These are phyloP conservation scores for Hipposideros larvatus DNA, from an alignment of 2,797 vertebrate genomes.

Conservation along the genomic window DNA sequence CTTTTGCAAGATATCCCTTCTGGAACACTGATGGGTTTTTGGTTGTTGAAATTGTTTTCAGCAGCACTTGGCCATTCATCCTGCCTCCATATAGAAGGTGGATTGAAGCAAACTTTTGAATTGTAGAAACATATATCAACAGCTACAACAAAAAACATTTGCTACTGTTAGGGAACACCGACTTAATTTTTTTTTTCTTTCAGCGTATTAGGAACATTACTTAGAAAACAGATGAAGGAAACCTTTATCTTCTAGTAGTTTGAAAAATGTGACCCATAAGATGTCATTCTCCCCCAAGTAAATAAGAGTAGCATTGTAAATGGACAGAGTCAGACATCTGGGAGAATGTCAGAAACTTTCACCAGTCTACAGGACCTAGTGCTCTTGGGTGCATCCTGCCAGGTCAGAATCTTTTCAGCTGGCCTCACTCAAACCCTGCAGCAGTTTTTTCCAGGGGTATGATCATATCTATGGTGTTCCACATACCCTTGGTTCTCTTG, in stretches of 20 bases:
- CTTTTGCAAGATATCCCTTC: constrained; percentile 45
- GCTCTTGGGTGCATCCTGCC: background rate
- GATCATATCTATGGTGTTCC: background rate
- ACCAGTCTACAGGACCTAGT: background rate
- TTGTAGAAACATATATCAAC: constrained; percentile 61
- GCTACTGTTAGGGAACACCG: background rate
- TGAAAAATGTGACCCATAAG: constrained; percentile 31
- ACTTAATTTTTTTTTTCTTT: background rate
- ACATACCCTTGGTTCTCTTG: background rate
- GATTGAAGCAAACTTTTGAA: constrained; percentile 65
- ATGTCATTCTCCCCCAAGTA: background rate
- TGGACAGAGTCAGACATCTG: background rate
- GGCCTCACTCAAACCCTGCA: too few species aligned
- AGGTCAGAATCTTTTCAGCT: background rate
- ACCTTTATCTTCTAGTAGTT: constrained; percentile 49
- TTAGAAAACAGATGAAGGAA: constrained; percentile 57
- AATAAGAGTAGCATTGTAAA: background rate
- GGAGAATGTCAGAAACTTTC: constrained; percentile 10
- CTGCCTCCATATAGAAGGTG: constrained; percentile 53
- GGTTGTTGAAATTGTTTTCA: constrained; percentile 58
- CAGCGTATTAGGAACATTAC: constrained; percentile 31
- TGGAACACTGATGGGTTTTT: constrained; percentile 62
- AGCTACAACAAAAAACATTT: background rate
- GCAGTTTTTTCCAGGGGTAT: background rate
- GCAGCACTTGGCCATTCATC: constrained; percentile 51